Evolutionary conservation across 2,888 invertebrate species (phyloP).

Genomic region (Muschampia plurimacula): DNA sequence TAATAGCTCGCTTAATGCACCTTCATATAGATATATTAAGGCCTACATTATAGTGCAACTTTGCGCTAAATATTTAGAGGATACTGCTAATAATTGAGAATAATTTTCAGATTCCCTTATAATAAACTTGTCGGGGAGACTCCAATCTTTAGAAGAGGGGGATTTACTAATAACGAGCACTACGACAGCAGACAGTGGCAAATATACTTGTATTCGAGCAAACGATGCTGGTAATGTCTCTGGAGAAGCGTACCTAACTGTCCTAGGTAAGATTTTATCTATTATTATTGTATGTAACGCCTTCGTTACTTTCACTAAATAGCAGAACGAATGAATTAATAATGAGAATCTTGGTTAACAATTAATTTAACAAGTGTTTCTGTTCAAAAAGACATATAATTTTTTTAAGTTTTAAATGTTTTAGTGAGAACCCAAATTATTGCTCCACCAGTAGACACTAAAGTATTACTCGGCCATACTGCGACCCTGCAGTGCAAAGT

Average conservation of each 20-base stretch:
- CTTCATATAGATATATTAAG: no score
- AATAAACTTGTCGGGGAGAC: conserved; percentile 87
- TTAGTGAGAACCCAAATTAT: conserved; percentile 96
- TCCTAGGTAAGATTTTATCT: conserved; percentile 88
- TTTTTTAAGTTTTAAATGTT: not conserved
- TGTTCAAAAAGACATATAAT: no score
- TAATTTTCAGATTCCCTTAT: conserved; percentile 73
- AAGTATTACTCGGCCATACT: conserved; percentile 96
- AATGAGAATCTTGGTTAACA: no score
- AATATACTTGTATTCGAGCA: conserved; percentile 94
- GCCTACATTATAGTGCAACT: no score
- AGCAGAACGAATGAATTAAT: no score
- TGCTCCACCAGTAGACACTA: conserved; percentile 96
- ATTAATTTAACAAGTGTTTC: no score
- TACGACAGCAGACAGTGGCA: conserved; percentile 93
- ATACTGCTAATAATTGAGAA: not conserved
- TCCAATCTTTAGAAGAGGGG: conserved; percentile 94
- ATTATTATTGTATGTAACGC: not conserved
- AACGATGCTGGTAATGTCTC: conserved; percentile 96
- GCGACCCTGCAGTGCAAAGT: conserved; percentile 98
- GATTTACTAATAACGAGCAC: conserved; percentile 95
- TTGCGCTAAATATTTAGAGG: not conserved
- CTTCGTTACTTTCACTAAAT: not conserved
- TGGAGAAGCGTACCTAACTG: conserved; percentile 92
- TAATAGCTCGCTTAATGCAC: not conserved